Evolutionary conservation across 37 sponge, comb jelly and placozoan species (phyloP).

Genomic region (Agelas oroides): DNA sequence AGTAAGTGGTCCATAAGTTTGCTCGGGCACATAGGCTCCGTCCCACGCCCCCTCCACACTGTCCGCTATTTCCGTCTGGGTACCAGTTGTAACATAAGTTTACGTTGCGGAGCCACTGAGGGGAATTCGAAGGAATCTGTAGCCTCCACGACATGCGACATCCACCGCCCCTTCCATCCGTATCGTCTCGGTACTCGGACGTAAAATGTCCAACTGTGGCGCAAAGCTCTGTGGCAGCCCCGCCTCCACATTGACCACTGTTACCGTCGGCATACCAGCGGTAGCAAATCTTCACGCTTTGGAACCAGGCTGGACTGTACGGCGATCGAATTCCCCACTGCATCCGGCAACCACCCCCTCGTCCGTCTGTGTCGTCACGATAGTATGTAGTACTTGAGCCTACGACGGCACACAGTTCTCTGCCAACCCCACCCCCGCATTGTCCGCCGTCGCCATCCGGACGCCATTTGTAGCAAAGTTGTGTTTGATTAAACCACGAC

Average conservation of each 20-base stretch:
- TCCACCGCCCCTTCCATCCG: conserved; percentile 11
- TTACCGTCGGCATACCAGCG: not conserved
- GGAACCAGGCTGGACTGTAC: not conserved
- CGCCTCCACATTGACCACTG: conserved; percentile 8
- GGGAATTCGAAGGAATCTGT: not conserved
- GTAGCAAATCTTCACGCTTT: not conserved
- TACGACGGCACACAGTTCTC: conserved; percentile 3
- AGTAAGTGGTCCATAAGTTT: not conserved
- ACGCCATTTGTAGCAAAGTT: conserved; percentile 18
- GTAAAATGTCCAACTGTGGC: not conserved
- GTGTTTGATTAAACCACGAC: not conserved
- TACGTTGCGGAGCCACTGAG: not conserved
- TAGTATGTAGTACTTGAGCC: not conserved
- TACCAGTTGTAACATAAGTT: not conserved
- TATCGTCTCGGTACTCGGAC: not conserved
- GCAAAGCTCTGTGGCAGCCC: not conserved
- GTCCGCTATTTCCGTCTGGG: conserved; percentile 13
- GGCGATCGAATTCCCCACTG: conserved; percentile 5
- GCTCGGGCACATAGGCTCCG: not conserved
- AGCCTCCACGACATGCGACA: conserved; percentile 18
- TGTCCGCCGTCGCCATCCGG: conserved; percentile 4
- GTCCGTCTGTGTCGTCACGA: conserved; percentile 8
- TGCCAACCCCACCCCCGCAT: not conserved
- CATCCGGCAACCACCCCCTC: conserved; percentile 2
- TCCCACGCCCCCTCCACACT: conserved; percentile 3